Evolutionary conservation across 1,140 invertebrate species (phyloP).

Genomic region (Colletes latitarsis): DNA sequence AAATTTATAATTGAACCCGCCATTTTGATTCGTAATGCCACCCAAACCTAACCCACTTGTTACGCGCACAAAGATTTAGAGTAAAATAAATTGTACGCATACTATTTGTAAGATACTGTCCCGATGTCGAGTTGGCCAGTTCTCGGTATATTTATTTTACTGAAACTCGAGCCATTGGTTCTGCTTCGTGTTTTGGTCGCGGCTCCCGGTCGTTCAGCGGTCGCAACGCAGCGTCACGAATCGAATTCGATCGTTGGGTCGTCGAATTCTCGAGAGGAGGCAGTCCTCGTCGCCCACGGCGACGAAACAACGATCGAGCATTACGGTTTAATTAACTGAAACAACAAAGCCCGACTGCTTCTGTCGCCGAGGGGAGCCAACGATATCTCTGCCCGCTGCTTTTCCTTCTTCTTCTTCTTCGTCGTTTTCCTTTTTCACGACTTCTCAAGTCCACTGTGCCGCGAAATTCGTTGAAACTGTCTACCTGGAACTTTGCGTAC

Average conservation of each 20-base stretch:
- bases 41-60: too few relatives aligned
- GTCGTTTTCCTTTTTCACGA: not conserved
- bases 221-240: not conserved
- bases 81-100: too few relatives aligned
- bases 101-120: too few relatives aligned
- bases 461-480: too few relatives aligned
- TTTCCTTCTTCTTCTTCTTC: not conserved
- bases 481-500: too few relatives aligned
- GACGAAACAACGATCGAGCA: slow-evolving; percentile 7
- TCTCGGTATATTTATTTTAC: not conserved
- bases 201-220: not conserved
- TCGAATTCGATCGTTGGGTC: not conserved
- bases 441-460: too few relatives aligned
- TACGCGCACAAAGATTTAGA: too few relatives aligned
- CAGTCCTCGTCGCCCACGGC: not conserved
- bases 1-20: too few relatives aligned
- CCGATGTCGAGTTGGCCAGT: too few relatives aligned
- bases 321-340: slow-evolving; percentile 29
- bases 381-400: slow-evolving; percentile 11
- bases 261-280: too few relatives aligned
- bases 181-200: not conserved
- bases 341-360: slow-evolving; percentile 14
- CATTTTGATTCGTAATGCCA: too few relatives aligned
- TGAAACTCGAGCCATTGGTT: not conserved
- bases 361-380: slow-evolving; percentile 34